Conservation (phyloP, 2,888 invertebrate species). For the Lithophane socia region DNA sequence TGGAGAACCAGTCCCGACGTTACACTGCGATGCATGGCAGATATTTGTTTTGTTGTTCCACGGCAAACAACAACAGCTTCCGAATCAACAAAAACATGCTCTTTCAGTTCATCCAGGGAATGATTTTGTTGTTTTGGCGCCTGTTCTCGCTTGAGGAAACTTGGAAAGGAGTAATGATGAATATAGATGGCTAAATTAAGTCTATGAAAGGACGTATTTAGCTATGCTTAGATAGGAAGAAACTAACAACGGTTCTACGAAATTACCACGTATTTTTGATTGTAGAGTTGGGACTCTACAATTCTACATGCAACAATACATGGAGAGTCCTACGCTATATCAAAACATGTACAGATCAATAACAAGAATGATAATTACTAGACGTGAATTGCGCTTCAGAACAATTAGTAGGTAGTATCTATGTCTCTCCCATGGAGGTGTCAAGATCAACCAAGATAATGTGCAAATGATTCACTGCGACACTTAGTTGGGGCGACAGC, state of each 20-base stretch:
- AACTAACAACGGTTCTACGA: background rate
- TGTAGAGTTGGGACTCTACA: background rate
- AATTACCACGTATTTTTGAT: background rate
- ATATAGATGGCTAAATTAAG: conserved; percentile 12
- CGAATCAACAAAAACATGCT: conserved; percentile 43
- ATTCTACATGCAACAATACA: background rate
- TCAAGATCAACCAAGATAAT: conserved; percentile 6
- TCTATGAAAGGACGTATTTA: background rate
- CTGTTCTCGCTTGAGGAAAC: background rate
- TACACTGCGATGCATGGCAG: conserved; percentile 28
- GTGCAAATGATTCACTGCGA: background rate
- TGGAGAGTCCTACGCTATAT: background rate
- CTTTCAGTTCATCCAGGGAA: conserved; percentile 17
- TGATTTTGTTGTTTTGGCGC: conserved; percentile 34
- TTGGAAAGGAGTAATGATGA: background rate
- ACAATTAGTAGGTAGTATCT: background rate
- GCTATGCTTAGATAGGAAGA: background rate
- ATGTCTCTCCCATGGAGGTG: background rate
- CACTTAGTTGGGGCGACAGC: background rate
- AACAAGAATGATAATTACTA: background rate
- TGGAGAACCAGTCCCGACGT: conserved; percentile 8
- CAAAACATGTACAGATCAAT: background rate
- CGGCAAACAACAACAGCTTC: conserved; percentile 17
- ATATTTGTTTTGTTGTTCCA: conserved; percentile 48
- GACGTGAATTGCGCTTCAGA: conserved; percentile 11